These are phyloP conservation scores for Autographa pulchrina DNA, from an alignment of 2,888 invertebrate genomes.

Conservation along the genomic window DNA sequence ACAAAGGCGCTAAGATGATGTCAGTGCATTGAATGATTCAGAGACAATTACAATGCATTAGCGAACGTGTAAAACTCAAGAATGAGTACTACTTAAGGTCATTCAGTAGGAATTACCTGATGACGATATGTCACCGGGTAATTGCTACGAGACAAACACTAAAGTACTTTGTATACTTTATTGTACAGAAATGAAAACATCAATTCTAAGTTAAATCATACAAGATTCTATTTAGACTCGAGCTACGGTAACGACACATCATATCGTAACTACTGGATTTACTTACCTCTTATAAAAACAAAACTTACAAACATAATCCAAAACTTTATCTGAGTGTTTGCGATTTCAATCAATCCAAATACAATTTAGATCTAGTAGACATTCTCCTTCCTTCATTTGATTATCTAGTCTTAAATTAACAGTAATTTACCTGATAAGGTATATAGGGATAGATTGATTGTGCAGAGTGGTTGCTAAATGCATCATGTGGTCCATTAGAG, in stretches of 20 bases:
- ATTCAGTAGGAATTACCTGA: neutral
- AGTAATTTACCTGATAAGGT: neutral
- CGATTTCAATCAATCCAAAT: too few relatives aligned
- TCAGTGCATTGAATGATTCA: constrained; percentile 45
- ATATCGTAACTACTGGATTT: too few relatives aligned
- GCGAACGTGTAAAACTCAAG: constrained; percentile 32
- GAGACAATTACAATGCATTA: constrained; percentile 36
- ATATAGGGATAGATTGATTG: neutral
- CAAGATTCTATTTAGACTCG: too few relatives aligned
- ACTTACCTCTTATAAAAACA: too few relatives aligned
- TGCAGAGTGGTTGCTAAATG: constrained; percentile 25
- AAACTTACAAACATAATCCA: too few relatives aligned
- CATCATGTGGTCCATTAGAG: constrained; percentile 7
- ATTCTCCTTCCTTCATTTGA: neutral
- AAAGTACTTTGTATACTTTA: too few relatives aligned
- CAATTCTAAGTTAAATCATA: too few relatives aligned
- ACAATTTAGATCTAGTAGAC: too few relatives aligned
- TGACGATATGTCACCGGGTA: constrained; percentile 33
- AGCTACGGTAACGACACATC: too few relatives aligned
- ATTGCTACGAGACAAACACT: constrained; percentile 14
- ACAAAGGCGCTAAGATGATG: constrained; percentile 28
- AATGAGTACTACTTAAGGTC: constrained; percentile 45
- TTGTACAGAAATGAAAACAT: too few relatives aligned
- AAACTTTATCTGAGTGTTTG: too few relatives aligned
- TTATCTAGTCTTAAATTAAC: neutral